phyloP scores from a whole-genome alignment of 2,888 invertebrate genomes.

The Microchrysa polita region DNA sequence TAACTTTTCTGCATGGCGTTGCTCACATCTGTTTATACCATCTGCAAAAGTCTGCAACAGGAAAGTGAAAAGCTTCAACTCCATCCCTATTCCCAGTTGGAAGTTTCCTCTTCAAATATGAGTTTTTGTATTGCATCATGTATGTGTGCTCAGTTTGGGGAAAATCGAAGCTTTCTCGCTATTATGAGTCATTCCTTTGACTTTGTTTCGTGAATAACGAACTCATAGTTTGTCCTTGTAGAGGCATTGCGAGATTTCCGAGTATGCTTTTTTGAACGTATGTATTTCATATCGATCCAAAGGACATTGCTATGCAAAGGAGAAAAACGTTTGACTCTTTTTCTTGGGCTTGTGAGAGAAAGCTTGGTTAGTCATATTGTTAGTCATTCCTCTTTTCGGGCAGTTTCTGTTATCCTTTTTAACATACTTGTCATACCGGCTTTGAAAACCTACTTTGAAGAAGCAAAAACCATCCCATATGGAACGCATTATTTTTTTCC shows the following conservation, averaged over 20 bases:
- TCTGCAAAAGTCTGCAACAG: constrained; percentile 15
- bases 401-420: not conserved
- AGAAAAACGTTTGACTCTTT: not conserved
- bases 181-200: constrained; percentile 39
- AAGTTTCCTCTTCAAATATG: too few species aligned
- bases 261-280: not conserved
- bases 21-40: too few species aligned
- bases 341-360: not conserved
- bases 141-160: too few species aligned
- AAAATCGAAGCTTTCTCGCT: constrained; percentile 32
- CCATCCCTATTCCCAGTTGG: constrained; percentile 4
- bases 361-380: not conserved
- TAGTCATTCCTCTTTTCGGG: not conserved
- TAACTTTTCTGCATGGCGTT: constrained; percentile 4
- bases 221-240: not conserved
- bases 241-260: not conserved
- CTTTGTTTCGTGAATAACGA: constrained; percentile 20
- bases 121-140: too few species aligned
- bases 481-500: too few species aligned
- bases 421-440: too few species aligned
- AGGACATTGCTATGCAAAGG: not conserved
- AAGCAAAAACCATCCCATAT: too few species aligned
- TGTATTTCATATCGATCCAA: constrained; percentile 14
- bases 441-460: too few species aligned
- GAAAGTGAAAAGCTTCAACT: not conserved